Evolutionary conservation across 1,140 invertebrate species (phyloP).

Genomic region (Drosophila truncata): DNA sequence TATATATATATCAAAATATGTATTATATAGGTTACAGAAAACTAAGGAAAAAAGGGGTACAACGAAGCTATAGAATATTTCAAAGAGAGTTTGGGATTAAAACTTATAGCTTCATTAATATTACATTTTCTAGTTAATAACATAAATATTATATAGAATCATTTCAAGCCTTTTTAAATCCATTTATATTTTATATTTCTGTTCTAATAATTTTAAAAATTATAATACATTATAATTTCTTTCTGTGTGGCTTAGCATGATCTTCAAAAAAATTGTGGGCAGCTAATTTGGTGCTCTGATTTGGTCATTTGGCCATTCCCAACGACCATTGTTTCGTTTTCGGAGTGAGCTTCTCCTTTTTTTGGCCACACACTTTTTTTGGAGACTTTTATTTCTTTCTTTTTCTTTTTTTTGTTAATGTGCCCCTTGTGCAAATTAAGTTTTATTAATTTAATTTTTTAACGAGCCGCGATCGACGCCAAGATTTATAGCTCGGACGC

Average conservation of each 20-base stretch:
- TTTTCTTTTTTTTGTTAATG: conserved; percentile 8
- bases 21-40: neutral
- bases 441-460: conserved; percentile 83
- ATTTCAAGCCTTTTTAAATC: too few species aligned
- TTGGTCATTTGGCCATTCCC: conserved; percentile 67
- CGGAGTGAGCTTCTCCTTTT: conserved; percentile 15
- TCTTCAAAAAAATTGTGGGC: conserved; percentile 59
- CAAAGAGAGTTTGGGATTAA: neutral
- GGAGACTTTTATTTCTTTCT: neutral
- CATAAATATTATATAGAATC: too few species aligned
- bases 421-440: conserved; percentile 69
- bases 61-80: neutral
- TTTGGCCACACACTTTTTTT: conserved; percentile 8
- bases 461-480: conserved; percentile 68
- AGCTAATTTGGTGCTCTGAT: conserved; percentile 72
- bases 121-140: too few species aligned
- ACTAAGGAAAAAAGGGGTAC: neutral
- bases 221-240: neutral
- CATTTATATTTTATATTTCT: too few species aligned
- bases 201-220: neutral
- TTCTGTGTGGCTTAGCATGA: conserved; percentile 14
- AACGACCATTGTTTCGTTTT: conserved; percentile 22
- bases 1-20: neutral
- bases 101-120: neutral
- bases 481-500: conserved; percentile 59